Evolutionary conservation across 2,797 vertebrate species (phyloP), one percentile per base, ranked within the genome.

Genomic region (Mastacembelus armatus): DNA sequence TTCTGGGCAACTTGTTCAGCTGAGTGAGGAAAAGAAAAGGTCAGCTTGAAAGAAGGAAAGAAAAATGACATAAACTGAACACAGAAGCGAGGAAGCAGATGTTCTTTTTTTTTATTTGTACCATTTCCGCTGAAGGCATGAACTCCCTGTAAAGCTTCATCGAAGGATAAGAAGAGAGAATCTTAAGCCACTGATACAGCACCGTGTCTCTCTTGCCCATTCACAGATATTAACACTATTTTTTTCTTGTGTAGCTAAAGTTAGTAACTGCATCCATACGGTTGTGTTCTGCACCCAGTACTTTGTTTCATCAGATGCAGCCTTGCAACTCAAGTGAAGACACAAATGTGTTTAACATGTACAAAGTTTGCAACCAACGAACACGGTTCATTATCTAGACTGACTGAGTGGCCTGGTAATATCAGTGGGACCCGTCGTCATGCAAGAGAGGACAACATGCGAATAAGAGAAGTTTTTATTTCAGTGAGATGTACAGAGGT

Each of bases 21-120:
- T 21, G 59, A 72, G 16, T 6, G 12, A 43, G 18, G 36, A 58
- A 47, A 30, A 35, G 21, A 3, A 52, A 18, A 52, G 55, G 33
- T 65, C 52, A 57, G 12, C 26, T 26, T 45, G 38, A 72, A 48
- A 74, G 50, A 43, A 18, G 14, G 32, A 61, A 49, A 69, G 40
- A 61, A 71, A 62, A 40, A 71, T 18, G 14, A 18, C 39, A 52
- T 56, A 40, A 68, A 68, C 40, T 30, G 30, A 47, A 44, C 12
- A 12, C 9, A 27, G 36, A 43, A 67, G 45, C 42, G 55, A 54
- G 38, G 40, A 68, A 62, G 33, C 68, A 59, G 56, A 72, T 70
- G 35, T 52, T 66, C 10, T 68, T 54, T 60, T 54, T 60, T 39
- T 47, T 27, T 54, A 29, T 69, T 57, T 51, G 10, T 66, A 38